These are phyloP conservation scores for Hoplostethus atlanticus DNA, from an alignment of 2,797 vertebrate species.

Conservation along the genomic window DNA sequence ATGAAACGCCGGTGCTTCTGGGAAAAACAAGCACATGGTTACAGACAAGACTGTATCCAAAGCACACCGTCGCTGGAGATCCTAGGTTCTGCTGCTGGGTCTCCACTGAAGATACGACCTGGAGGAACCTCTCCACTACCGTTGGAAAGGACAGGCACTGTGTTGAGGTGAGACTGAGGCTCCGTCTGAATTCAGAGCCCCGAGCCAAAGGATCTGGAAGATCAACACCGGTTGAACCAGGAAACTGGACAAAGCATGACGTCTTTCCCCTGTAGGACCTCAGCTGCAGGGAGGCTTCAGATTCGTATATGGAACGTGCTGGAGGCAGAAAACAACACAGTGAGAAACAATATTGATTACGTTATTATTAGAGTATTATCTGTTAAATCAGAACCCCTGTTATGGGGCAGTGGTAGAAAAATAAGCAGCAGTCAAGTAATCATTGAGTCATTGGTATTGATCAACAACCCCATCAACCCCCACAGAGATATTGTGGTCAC, in stretches of 20 bases:
- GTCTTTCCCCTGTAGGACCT: slow-evolving; percentile 41
- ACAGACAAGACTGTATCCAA: slow-evolving; percentile 36
- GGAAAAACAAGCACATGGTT: slow-evolving; percentile 29
- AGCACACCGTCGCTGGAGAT: slow-evolving; percentile 35
- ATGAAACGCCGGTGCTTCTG: slow-evolving; percentile 40
- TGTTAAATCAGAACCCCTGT: background rate
- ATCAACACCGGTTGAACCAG: slow-evolving; percentile 3
- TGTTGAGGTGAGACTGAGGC: slow-evolving; percentile 54
- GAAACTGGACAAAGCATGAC: slow-evolving; percentile 15
- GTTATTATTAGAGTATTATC: background rate
- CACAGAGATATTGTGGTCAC: too few relatives aligned
- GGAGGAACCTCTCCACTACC: slow-evolving; percentile 27
- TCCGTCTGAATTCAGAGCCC: background rate
- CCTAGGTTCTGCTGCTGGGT: slow-evolving; percentile 15
- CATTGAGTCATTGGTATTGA: too few relatives aligned
- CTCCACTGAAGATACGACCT: slow-evolving; percentile 5
- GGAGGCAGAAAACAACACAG: slow-evolving; percentile 53
- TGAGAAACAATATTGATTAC: background rate
- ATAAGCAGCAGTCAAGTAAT: too few relatives aligned
- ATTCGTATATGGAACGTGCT: slow-evolving; percentile 98
- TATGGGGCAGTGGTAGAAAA: too few relatives aligned
- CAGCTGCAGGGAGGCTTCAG: slow-evolving; percentile 69
- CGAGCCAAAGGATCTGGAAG: slow-evolving; percentile 4
- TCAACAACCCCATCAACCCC: too few relatives aligned
- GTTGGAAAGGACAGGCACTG: slow-evolving; percentile 73